Conservation (phyloP, 1,140 invertebrate genomes). For the Cherax destructor region DNA sequence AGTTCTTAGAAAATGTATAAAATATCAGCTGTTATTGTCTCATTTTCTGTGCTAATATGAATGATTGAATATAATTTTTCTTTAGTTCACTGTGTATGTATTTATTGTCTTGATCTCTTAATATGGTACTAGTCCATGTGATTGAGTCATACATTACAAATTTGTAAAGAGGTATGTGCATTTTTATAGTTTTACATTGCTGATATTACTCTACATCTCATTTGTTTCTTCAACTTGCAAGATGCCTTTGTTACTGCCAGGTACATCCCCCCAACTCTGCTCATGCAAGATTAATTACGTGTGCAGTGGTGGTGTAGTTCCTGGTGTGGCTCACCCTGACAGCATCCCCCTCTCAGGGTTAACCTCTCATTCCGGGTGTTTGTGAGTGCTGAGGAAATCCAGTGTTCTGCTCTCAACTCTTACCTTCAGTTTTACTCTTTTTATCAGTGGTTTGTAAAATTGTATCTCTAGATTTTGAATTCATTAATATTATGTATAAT, state of each 20-base stretch:
- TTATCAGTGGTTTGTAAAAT: constrained; percentile 56
- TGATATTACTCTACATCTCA: neutral
- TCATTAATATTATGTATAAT: constrained; percentile 68
- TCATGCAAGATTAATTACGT: neutral
- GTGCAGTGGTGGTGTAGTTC: constrained; percentile 1
- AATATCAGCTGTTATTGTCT: neutral
- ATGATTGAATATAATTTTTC: too few relatives aligned
- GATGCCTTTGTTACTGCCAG: constrained; percentile 20
- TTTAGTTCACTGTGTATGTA: too few relatives aligned
- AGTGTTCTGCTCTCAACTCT: constrained; percentile 18
- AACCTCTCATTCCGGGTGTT: constrained; percentile 6
- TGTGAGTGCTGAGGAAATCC: constrained; percentile 1
- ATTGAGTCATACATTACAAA: too few relatives aligned
- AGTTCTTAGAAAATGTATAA: neutral
- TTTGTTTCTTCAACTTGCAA: constrained; percentile 13
- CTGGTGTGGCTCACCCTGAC: constrained; percentile 34
- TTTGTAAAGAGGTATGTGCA: too few relatives aligned
- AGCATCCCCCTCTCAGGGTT: constrained; percentile 59
- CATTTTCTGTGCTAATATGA: neutral
- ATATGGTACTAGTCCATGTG: too few relatives aligned
- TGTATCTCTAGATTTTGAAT: constrained; percentile 62
- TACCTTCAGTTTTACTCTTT: constrained; percentile 21
- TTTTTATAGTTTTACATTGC: neutral
- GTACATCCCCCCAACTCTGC: constrained; percentile 9
- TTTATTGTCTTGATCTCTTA: too few relatives aligned